Conservation (phyloP, 2,113 vertebrate genomes). For the Phalacrocorax carbo region DNA sequence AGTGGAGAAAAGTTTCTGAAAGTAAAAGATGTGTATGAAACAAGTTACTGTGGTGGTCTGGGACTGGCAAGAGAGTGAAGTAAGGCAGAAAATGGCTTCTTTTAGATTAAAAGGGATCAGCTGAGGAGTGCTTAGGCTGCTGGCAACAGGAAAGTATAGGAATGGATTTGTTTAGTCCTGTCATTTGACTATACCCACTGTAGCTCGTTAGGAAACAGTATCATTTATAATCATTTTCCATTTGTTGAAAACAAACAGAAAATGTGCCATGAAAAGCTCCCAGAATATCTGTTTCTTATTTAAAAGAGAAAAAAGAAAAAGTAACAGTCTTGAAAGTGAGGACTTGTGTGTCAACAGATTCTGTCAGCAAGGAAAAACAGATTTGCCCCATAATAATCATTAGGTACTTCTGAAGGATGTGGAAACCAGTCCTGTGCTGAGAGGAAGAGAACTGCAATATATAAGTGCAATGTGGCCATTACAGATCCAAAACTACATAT, state of each 20-base stretch:
- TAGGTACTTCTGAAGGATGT: background rate
- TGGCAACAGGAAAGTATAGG: background rate
- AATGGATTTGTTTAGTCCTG: constrained; percentile 1
- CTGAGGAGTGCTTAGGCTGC: background rate
- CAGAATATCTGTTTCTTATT: constrained; percentile 46
- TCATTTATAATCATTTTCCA: constrained; percentile 7
- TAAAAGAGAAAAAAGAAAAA: background rate
- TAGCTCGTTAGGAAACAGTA: background rate
- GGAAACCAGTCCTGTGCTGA: background rate
- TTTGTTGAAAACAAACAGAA: constrained; percentile 48
- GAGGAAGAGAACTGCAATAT: background rate
- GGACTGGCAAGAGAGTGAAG: background rate
- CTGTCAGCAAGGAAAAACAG: constrained; percentile 9
- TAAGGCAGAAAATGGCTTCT: background rate
- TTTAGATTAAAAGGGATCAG: background rate
- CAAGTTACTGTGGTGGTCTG: background rate
- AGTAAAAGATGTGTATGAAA: background rate
- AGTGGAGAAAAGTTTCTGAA: background rate
- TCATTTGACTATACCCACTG: background rate
- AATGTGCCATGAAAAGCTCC: constrained; percentile 35
- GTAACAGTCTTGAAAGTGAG: background rate
- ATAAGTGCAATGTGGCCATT: background rate
- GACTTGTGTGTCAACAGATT: constrained; percentile 14
- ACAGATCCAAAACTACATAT: background rate
- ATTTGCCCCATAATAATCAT: background rate